These are phyloP conservation scores for Geotrypetes seraphini DNA, from an alignment of 2,797 vertebrate species.

Conservation along the genomic window DNA sequence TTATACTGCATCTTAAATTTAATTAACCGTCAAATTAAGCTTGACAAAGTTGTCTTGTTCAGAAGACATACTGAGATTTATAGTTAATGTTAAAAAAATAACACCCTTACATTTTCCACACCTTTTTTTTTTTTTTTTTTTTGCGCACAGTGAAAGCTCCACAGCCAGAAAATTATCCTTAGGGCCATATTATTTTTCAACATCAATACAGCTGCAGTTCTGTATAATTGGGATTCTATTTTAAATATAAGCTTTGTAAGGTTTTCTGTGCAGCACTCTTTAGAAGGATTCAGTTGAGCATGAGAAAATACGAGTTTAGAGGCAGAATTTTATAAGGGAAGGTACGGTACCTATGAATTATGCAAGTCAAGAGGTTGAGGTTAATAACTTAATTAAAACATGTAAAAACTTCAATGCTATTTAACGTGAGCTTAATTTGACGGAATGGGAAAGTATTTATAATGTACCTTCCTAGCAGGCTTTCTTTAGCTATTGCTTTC, in stretches of 20 bases:
- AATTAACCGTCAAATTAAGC: background rate
- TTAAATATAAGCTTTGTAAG: slow-evolving; percentile 17
- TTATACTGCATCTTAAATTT: background rate
- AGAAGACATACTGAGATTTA: slow-evolving; percentile 9
- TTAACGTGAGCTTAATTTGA: slow-evolving; percentile 26
- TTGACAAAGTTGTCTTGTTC: background rate
- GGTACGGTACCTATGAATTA: slow-evolving; percentile 42
- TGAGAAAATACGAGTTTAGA: slow-evolving; percentile 26
- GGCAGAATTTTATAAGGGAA: slow-evolving; percentile 22
- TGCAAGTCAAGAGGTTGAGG: slow-evolving; percentile 39
- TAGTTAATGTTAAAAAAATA: slow-evolving; percentile 24
- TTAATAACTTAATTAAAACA: slow-evolving; percentile 53
- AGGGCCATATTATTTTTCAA: background rate
- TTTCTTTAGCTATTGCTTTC: background rate
- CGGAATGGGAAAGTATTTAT: slow-evolving; percentile 14
- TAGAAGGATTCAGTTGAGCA: slow-evolving; percentile 20
- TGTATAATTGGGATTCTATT: slow-evolving; percentile 17
- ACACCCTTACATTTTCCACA: background rate
- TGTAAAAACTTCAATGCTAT: slow-evolving; percentile 44
- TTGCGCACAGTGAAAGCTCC: slow-evolving; percentile 14
- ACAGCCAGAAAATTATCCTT: slow-evolving; percentile 8
- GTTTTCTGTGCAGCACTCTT: slow-evolving; percentile 11
- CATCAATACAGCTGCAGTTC: slow-evolving; percentile 14
- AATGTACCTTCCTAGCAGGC: background rate
- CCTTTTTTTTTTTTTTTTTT: slow-evolving; percentile 17